Evolutionary conservation across 2,888 invertebrate species (phyloP).

Genomic region (Hirtodrosophila confusa): DNA sequence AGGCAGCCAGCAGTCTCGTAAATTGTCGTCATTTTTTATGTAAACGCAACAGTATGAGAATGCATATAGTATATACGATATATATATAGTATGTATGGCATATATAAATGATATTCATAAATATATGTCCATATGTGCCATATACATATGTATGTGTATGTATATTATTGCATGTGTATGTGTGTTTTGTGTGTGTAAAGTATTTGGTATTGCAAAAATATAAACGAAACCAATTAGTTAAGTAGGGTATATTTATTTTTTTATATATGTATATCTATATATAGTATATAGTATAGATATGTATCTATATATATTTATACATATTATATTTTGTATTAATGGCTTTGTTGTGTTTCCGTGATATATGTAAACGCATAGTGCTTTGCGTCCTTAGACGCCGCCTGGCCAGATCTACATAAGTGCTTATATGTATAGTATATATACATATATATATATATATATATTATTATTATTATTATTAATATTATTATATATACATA

Average conservation of each 20-base stretch:
- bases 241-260: conserved; percentile 76
- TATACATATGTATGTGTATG: conserved; percentile 27
- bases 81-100: conserved; percentile 28
- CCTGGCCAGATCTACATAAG: conserved; percentile 16
- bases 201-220: conserved; percentile 44
- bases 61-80: conserved; percentile 27
- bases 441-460: conserved; percentile 5
- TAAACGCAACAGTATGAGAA: conserved; percentile 49
- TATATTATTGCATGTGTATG: conserved; percentile 62
- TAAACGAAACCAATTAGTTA: conserved; percentile 53
- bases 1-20: conserved; percentile 23
- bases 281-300: conserved; percentile 21
- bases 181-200: conserved; percentile 76
- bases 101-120: conserved; percentile 30
- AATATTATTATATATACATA: too few species aligned
- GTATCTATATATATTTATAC: conserved; percentile 37
- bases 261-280: conserved; percentile 33
- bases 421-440: not conserved
- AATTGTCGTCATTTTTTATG: conserved; percentile 36
- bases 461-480: too few species aligned
- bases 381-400: conserved; percentile 21
- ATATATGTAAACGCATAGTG: conserved; percentile 77
- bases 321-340: conserved; percentile 62
- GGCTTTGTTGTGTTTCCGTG: conserved; percentile 80
- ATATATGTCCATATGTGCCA: conserved; percentile 22